Base-by-base conservation (phyloP, 2,888 invertebrate species). In the Octonoba sinensis region DNA sequence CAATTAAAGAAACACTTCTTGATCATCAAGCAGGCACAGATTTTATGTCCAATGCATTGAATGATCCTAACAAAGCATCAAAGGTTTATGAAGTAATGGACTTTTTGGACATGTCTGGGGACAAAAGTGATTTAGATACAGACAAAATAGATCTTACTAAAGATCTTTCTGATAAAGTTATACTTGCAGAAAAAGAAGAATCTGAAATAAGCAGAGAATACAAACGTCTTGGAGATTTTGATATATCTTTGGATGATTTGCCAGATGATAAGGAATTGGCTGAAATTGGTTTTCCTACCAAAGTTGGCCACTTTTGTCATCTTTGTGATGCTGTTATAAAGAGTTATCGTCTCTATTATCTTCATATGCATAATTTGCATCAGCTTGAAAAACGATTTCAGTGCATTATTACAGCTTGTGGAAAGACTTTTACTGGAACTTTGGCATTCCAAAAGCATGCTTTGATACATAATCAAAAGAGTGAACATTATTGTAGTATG, bases 311-410 rank as follows among this genome's bases (percentile, higher is more conserved):
- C 66, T 85, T 84, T 56, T 85, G 85, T 71, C 85, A 85, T 47
- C 15, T 84, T 12, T 85, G 85, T 67, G 84, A 84, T 69, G 77
- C 83, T 20, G 84, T 85, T 24, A 84, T 85, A 44, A 85, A 85
- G 54, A 85, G 83, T 51, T 85, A 85, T 44, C 47, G 78, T 0
- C 70, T 84, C 0, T 85, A 83, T 59, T 85, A 85, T 27, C 69
- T 85, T 15, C 85, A 85, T 27, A 85, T 85, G 85, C 84, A 85
- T 62, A 85, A 84, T 64, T 59, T 84, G 27, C 85, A 85, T 69
- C 79, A 78, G 15, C 44, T 85, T 51, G 84, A 85, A 44, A 85
- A 85, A 49, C 56, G 85, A 15, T 85, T 84, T 47, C 84, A 84
- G 57, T 85, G 85, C 60, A 81, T 85, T 22, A 83, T 85, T 27